phyloP scores from a whole-genome alignment of 2,113 vertebrate species.

The Micromys minutus region DNA sequence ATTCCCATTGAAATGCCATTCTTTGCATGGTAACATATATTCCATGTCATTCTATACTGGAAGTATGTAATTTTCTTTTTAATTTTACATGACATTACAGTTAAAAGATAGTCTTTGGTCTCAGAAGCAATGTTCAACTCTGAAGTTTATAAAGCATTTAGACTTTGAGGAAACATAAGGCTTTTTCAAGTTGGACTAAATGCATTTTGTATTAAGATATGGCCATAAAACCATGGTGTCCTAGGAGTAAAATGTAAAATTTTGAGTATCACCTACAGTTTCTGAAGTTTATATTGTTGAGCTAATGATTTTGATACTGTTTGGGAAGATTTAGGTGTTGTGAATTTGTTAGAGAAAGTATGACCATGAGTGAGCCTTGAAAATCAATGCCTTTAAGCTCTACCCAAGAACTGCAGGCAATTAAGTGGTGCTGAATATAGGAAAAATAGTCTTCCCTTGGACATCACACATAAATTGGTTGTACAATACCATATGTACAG shows the following conservation, averaged over 20 bases:
- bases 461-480: neutral
- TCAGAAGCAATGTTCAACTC: neutral
- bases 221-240: fast-evolving
- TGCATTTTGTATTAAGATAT: neutral
- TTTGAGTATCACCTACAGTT: neutral
- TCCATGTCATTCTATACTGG: neutral
- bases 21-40: neutral
- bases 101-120: neutral
- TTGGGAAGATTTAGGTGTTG: neutral
- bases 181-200: neutral
- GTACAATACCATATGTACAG: no score
- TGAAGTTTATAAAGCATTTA: neutral
- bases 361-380: neutral
- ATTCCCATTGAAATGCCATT: neutral
- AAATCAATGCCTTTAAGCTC: neutral
- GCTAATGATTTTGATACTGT: neutral
- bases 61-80: neutral
- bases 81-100: neutral
- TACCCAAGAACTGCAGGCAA: neutral
- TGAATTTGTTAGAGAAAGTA: neutral
- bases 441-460: neutral
- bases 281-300: neutral
- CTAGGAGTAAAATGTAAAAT: neutral
- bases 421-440: neutral
- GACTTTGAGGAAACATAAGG: neutral